Evolutionary conservation across 2,888 invertebrate species (phyloP).

Genomic region (Drosophila hawaiiensis): DNA sequence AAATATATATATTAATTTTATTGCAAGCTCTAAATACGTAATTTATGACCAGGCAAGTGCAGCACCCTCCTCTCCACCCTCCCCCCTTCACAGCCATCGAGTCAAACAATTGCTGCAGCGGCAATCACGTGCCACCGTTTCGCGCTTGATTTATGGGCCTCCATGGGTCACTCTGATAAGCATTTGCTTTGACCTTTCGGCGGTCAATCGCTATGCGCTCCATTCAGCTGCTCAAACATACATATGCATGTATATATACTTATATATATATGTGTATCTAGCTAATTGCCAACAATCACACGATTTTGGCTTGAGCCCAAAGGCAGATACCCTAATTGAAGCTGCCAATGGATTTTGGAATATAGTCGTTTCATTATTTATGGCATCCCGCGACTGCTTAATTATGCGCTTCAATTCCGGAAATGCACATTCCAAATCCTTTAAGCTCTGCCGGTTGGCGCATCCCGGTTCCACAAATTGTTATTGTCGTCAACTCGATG

Average conservation of each 20-base stretch:
- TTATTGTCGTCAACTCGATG: slow-evolving; percentile 6
- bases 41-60: slow-evolving; percentile 45
- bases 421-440: slow-evolving; percentile 64
- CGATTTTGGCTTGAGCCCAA: slow-evolving; percentile 26
- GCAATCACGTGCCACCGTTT: slow-evolving; percentile 53
- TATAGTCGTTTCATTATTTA: slow-evolving; percentile 62
- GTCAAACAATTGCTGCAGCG: slow-evolving; percentile 15
- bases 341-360: slow-evolving; percentile 47
- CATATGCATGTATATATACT: neutral
- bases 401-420: slow-evolving; percentile 64
- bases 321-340: slow-evolving; percentile 37
- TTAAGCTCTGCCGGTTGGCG: slow-evolving; percentile 44
- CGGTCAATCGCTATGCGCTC: slow-evolving; percentile 2
- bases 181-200: slow-evolving; percentile 37
- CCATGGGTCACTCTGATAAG: slow-evolving; percentile 37
- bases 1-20: slow-evolving; percentile 48
- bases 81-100: neutral
- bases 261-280: slow-evolving; percentile 12
- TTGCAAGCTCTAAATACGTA: slow-evolving; percentile 60
- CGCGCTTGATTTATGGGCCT: slow-evolving; percentile 34
- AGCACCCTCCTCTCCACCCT: neutral
- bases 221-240: slow-evolving; percentile 9
- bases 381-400: slow-evolving; percentile 57
- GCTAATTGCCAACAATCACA: slow-evolving; percentile 41
- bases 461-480: slow-evolving; percentile 15